Conservation (phyloP, 1,140 invertebrate genomes). For the Phymorhynchus buccinoides region DNA sequence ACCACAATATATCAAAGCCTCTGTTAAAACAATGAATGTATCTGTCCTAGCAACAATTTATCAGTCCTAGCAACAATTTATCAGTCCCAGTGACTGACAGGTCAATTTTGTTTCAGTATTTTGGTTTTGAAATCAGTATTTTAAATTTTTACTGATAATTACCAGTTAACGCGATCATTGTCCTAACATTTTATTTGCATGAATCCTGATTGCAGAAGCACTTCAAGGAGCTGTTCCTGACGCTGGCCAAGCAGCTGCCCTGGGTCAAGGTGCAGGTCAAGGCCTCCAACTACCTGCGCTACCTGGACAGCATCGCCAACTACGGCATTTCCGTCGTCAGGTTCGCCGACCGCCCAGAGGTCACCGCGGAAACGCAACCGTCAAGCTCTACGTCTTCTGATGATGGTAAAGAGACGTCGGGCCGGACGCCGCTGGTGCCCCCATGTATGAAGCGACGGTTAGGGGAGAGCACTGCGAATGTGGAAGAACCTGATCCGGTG, state of each 20-base stretch:
- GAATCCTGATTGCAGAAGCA: not conserved
- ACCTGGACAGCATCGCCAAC: slow-evolving; percentile 3
- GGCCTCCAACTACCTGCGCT: not conserved
- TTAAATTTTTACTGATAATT: no score
- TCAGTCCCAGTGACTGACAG: no score
- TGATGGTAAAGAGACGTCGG: no score
- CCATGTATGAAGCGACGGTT: slow-evolving; percentile 11
- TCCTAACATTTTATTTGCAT: no score
- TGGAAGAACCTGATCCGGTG: not conserved
- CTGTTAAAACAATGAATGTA: no score
- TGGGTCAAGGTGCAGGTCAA: not conserved
- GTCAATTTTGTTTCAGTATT: no score
- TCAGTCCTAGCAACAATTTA: no score
- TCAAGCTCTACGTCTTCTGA: not conserved
- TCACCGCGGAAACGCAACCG: not conserved
- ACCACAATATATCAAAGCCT: no score
- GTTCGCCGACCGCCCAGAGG: not conserved
- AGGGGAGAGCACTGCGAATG: not conserved
- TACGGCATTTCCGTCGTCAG: not conserved
- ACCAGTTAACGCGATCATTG: no score
- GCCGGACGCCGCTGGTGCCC: not conserved
- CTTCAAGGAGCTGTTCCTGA: not conserved
- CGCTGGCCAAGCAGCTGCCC: slow-evolving; percentile 18
- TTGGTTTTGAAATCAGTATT: no score
- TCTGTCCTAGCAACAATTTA: no score